Evolutionary conservation across 2,113 vertebrate genomes (phyloP), one percentile per base, ranked within the genome.

Genomic region (Platycercus adscitus): DNA sequence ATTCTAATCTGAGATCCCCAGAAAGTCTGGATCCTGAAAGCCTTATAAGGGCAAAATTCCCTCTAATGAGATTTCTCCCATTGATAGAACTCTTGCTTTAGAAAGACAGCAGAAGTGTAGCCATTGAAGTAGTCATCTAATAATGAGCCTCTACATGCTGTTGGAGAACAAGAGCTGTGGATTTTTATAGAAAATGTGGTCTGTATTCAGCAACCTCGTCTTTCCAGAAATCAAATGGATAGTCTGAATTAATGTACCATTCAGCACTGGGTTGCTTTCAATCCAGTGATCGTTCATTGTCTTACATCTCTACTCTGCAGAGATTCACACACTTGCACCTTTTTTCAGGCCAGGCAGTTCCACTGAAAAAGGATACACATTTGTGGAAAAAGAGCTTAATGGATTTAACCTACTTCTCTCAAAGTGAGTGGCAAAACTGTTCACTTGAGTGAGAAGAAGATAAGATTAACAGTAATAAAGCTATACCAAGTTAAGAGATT

Each of bases 11-110:
- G 61, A 89, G 39, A 91, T 81, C 44, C 50, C 73, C 56, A 93
- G 65, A 93, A 95, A 52, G 61, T 76, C 61, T 71, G 69, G 33
- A 63, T 89, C 43, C 50, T 81, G 50, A 84, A 88, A 71, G 13
- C 86, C 94, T 87, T 93, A 85, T 92, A 92, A 92, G 70, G 86
- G 9, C 29, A 96, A 89, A 96, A 87, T 84, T 92, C 21, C 11
- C 20, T 79, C 76, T 82, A 89, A 70, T 73, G 60, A 93, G 86
- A 84, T 91, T 94, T 84, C 17, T 78, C 24, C 65, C 35, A 29
- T 9, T 71, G 47, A 75, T 88, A 94, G 17, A 9, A 33, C 21
- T 76, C 56, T 46, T 47, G 23, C 41, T 75, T 91, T 35, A 94
- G 50, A 81, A 91, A 91, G 26, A 35, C 65, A 79, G 64, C 8